phyloP scores from a whole-genome alignment of 1,140 invertebrate genomes.

The Gryon sp. region DNA sequence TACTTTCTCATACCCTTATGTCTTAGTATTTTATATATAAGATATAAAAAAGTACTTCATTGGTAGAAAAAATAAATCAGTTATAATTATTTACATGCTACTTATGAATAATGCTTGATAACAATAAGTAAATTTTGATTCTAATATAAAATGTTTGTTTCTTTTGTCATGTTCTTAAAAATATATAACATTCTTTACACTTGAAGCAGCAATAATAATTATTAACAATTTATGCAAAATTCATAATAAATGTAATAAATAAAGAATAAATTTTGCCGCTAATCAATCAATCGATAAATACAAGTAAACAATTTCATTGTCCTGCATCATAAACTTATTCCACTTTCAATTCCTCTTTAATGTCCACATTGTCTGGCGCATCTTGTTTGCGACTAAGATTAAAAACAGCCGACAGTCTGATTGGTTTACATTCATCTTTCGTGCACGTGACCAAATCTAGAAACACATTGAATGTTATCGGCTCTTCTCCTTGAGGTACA shows the following conservation, averaged over 20 bases:
- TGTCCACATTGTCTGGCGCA: slow-evolving; percentile 58
- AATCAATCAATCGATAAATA: background rate
- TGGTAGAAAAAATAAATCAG: background rate
- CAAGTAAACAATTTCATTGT: background rate
- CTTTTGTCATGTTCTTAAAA: background rate
- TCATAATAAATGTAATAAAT: no score
- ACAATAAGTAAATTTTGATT: background rate
- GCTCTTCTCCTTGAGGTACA: slow-evolving; percentile 67
- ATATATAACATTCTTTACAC: background rate
- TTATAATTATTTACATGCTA: background rate
- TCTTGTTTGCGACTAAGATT: slow-evolving; percentile 74
- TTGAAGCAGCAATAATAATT: background rate
- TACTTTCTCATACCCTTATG: slow-evolving; percentile 22
- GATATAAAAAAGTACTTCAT: background rate
- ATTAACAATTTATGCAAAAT: no score
- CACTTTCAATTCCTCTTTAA: slow-evolving; percentile 65
- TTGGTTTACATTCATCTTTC: slow-evolving; percentile 76
- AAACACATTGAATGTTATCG: slow-evolving; percentile 69
- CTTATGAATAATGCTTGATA: no score
- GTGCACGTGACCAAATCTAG: slow-evolving; percentile 79
- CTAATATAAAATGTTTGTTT: background rate
- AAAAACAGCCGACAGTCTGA: slow-evolving; percentile 73
- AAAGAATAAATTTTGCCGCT: no score
- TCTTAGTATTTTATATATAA: background rate
- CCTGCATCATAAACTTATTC: no score